Conservation (phyloP, 1,140 invertebrate species). For the Magallana gigas region DNA sequence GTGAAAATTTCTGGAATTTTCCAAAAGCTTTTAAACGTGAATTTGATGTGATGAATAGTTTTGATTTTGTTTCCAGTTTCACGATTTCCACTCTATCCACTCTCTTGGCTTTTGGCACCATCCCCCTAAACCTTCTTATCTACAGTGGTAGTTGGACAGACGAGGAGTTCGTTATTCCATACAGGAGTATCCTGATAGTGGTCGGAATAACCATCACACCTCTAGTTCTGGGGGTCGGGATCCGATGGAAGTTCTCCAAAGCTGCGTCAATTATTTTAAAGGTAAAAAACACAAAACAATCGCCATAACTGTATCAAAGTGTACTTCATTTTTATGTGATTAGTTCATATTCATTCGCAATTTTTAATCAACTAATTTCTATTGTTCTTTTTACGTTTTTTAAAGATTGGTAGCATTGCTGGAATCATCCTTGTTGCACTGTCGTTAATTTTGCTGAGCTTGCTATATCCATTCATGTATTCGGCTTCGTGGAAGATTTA, state of each 20-base stretch:
- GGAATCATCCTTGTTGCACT: conserved; percentile 61
- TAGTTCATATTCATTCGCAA: too few relatives aligned
- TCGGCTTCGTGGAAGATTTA: conserved; percentile 70
- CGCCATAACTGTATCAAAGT: too few relatives aligned
- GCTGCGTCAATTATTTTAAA: conserved; percentile 64
- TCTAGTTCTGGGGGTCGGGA: conserved; percentile 73
- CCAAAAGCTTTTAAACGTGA: too few relatives aligned
- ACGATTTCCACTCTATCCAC: conserved; percentile 78
- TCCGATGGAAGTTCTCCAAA: conserved; percentile 72
- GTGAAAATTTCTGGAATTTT: too few relatives aligned
- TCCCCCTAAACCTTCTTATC: conserved; percentile 78
- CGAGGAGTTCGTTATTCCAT: conserved; percentile 75
- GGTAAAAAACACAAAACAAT: conserved; percentile 35
- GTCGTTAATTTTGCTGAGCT: conserved; percentile 56
- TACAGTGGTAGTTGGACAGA: conserved; percentile 74
- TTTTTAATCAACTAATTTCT: background rate
- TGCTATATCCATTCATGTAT: conserved; percentile 73
- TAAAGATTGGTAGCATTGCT: conserved; percentile 63
- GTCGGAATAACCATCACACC: conserved; percentile 69
- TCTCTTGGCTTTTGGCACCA: conserved; percentile 73
- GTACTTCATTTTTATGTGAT: too few relatives aligned
- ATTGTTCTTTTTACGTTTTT: background rate
- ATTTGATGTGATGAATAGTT: too few relatives aligned
- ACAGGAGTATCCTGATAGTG: conserved; percentile 67
- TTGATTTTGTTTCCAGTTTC: conserved; percentile 66